phyloP scores from a whole-genome alignment of 35 echinoderm and acorn worm genomes.

The Apostichopus californicus region DNA sequence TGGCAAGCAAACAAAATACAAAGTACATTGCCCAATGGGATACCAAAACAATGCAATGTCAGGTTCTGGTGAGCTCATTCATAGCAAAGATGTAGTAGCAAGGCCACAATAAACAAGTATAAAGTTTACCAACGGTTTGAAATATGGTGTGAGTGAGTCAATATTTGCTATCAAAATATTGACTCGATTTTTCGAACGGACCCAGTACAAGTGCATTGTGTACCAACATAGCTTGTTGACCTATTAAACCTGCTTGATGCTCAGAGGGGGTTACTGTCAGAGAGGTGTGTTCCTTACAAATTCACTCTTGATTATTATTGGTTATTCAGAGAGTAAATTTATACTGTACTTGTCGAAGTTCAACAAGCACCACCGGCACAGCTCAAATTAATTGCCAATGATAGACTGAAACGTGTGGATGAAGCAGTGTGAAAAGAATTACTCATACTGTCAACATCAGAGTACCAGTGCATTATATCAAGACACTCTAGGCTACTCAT shows the following conservation, averaged over 20 bases:
- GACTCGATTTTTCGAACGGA: neutral
- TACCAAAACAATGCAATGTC: neutral
- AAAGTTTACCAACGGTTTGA: neutral
- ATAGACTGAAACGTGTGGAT: neutral
- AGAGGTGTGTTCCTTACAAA: slow-evolving; percentile 6
- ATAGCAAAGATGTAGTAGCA: neutral
- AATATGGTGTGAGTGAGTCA: neutral
- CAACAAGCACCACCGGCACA: neutral
- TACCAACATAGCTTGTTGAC: slow-evolving; percentile 21
- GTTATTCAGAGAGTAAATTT: neutral
- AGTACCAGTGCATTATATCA: too few relatives aligned
- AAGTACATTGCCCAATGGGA: too few relatives aligned
- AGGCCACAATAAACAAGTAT: neutral
- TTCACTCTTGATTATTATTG: neutral
- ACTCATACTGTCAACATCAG: neutral
- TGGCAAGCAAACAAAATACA: too few relatives aligned
- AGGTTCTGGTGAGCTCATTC: neutral
- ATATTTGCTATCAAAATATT: slow-evolving; percentile 17
- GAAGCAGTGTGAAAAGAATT: neutral
- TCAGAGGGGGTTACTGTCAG: neutral
- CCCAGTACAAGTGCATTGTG: neutral
- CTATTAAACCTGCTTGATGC: neutral
- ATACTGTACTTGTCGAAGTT: neutral
- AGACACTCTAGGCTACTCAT: too few relatives aligned
- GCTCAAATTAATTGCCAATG: neutral